Conservation (phyloP, 2,888 invertebrate species). For the Tiliacea citrago region DNA sequence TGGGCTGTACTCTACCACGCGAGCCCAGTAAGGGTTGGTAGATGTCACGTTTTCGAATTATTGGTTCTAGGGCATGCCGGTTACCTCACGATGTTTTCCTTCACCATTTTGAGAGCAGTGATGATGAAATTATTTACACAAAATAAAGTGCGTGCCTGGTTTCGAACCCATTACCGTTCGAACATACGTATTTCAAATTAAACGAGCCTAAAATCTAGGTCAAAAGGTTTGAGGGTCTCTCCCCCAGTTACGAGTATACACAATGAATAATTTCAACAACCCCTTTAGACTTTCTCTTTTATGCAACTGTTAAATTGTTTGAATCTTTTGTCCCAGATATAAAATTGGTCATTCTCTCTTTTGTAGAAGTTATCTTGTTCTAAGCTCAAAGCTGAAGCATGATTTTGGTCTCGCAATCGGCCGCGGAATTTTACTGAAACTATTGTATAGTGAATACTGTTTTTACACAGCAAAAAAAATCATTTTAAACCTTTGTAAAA, state of each 20-base stretch:
- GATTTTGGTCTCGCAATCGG: background rate
- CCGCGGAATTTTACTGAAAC: background rate
- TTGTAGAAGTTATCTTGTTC: constrained; percentile 3
- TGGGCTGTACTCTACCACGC: too few species aligned
- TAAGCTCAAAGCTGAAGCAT: background rate
- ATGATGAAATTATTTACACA: too few species aligned
- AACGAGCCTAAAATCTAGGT: constrained; percentile 49
- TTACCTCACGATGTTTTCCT: too few species aligned
- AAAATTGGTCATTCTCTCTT: constrained; percentile 10
- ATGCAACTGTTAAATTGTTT: constrained; percentile 3
- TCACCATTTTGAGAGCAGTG: too few species aligned
- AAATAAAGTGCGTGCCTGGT: too few species aligned
- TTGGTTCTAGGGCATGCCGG: too few species aligned
- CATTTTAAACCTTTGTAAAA: too few species aligned
- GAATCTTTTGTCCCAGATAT: constrained; percentile 3
- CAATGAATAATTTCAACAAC: constrained; percentile 31
- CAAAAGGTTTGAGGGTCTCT: constrained; percentile 33
- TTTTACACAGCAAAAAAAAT: background rate
- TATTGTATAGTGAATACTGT: background rate
- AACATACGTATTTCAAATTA: constrained; percentile 12
- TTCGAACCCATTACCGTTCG: too few species aligned
- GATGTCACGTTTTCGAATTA: too few species aligned
- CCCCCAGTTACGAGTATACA: constrained; percentile 22
- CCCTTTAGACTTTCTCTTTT: constrained; percentile 29
- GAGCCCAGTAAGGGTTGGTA: too few species aligned